Evolutionary conservation across 2,113 vertebrate species (phyloP).

Genomic region (Phalacrocorax pelagicus): DNA sequence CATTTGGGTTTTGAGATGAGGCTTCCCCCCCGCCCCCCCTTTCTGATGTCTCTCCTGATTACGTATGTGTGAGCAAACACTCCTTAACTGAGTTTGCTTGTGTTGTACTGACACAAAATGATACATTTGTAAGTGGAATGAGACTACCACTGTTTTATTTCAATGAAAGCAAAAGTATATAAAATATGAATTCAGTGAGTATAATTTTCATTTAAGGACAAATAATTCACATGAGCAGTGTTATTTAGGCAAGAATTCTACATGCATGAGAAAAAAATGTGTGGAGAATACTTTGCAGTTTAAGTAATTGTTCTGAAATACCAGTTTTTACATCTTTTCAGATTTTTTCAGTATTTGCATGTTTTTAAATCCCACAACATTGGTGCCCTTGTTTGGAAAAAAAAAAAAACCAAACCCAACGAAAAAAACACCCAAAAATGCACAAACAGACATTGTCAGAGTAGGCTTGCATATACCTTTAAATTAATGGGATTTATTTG

Average conservation of each 20-base stretch:
- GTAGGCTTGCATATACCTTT: neutral
- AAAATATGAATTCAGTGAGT: neutral
- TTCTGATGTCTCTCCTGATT: neutral
- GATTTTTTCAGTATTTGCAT: neutral
- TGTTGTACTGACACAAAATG: neutral
- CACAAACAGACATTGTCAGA: neutral
- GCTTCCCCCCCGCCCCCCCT: neutral
- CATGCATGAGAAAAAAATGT: neutral
- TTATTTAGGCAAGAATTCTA: neutral
- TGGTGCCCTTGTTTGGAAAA: neutral
- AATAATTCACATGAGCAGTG: neutral
- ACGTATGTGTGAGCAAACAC: neutral
- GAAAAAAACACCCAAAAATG: neutral
- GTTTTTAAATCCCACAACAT: neutral
- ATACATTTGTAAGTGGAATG: neutral
- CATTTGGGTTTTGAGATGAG: neutral
- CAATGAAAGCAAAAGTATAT: neutral
- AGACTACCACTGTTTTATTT: neutral
- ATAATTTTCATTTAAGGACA: neutral
- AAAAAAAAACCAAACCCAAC: neutral
- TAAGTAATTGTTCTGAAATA: neutral
- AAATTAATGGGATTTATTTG: neutral
- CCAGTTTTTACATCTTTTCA: neutral
- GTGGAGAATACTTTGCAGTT: neutral
- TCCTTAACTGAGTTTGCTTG: neutral